Base-by-base conservation (phyloP, 2,888 invertebrate species). In the Yponomeuta plumbellus region DNA sequence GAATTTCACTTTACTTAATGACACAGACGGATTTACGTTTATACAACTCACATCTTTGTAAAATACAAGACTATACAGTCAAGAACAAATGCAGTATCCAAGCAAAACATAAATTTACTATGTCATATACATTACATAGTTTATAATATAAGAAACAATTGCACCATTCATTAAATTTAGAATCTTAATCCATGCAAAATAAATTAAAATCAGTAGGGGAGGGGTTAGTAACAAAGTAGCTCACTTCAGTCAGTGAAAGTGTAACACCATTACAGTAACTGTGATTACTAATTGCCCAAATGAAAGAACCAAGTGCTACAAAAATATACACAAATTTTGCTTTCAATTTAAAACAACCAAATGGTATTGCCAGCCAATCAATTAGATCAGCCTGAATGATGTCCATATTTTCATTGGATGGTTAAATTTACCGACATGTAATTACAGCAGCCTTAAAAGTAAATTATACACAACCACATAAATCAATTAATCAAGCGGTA, bases 401-500 rank as follows among this genome's bases (percentile, higher is more conserved):
- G 23, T 4, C 23, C 23, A 59, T 22, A 4, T 22, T 23, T 59
- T 23, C 59, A 59, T 59, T 59, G 59, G 59, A n/a, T 59, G 4
- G 59, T 59, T 21, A 52, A 52, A 52, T 59, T 59, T 20, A 10
- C 22, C 23, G 1, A 59, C 20, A 52, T 17, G 17, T 17, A 52
- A 34, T 34, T 34, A 34, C 34, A 34, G 34, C 23, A 22, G 23
- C 59, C 21, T 21, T 23, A 6, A 10, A 59, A 23, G 13, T 22
- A 63, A 63, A 63, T 21, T 63, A 44, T 26, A 63, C 63, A 63
- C 63, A 63, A 13, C 63, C 63, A 63, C 40, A 59, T 59, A 23
- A 59, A 59, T 52, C 44, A 52, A 52, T 52, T 52, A 52, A 52
- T 52, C 44, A 52, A 52, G 44, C 44, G 34, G 5, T 34, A 52